phyloP scores from a whole-genome alignment of 2,797 vertebrate genomes.

The Emydoidea blandingii region DNA sequence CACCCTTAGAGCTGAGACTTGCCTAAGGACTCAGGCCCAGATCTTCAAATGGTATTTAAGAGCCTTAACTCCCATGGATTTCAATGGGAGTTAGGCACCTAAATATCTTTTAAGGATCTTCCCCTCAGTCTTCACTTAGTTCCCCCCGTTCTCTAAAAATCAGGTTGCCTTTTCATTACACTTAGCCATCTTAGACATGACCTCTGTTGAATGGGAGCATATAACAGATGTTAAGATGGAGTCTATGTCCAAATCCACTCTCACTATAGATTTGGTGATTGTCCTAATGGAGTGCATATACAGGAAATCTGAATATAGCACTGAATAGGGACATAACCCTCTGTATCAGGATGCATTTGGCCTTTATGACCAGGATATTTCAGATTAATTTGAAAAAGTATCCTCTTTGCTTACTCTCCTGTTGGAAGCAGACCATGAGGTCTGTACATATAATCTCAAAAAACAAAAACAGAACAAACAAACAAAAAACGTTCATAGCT shows the following conservation, averaged over 20 bases:
- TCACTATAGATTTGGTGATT: neutral
- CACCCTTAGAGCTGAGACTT: neutral
- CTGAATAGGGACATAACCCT: neutral
- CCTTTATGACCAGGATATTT: neutral
- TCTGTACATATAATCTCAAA: neutral
- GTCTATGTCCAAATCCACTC: neutral
- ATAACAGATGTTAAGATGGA: fast-evolving
- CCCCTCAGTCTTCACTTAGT: neutral
- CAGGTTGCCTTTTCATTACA: neutral
- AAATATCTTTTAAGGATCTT: neutral
- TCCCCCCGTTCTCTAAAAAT: neutral
- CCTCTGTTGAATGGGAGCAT: neutral
- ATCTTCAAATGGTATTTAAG: neutral
- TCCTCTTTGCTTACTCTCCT: neutral
- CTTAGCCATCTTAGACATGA: neutral
- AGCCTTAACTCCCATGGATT: neutral
- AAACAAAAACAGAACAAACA: neutral
- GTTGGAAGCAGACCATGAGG: neutral
- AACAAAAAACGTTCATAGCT: neutral
- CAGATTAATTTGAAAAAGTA: neutral
- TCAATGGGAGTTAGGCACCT: neutral
- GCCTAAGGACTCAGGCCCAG: neutral
- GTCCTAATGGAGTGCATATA: neutral
- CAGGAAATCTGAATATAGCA: neutral
- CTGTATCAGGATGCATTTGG: neutral